phyloP scores from a whole-genome alignment of 1,140 invertebrate species.

The Papilio xuthus region DNA sequence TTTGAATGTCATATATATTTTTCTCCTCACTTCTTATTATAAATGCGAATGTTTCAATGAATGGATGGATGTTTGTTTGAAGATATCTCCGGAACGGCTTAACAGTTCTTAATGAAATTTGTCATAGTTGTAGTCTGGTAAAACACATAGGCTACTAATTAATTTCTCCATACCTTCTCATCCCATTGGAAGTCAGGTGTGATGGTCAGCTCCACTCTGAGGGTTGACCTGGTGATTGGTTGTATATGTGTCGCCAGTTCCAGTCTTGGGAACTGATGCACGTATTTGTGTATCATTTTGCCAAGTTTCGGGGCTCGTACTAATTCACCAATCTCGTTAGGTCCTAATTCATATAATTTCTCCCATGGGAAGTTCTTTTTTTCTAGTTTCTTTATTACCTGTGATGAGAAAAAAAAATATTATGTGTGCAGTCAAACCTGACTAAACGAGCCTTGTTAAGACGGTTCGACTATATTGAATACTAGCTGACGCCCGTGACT shows the following conservation, averaged over 20 bases:
- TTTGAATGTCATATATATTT: no score
- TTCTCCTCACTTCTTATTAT: no score
- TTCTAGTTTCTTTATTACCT: slow-evolving; percentile 97
- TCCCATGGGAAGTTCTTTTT: slow-evolving; percentile 99
- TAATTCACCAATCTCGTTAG: slow-evolving; percentile 98
- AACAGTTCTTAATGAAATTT: no score
- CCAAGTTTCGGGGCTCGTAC: slow-evolving; percentile 98
- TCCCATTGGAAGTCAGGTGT: slow-evolving; percentile 99
- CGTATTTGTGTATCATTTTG: slow-evolving; percentile 98
- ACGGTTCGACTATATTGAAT: no score
- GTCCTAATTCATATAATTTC: slow-evolving; percentile 96
- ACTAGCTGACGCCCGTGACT: no score
- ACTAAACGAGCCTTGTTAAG: no score
- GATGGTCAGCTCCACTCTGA: slow-evolving; percentile 98
- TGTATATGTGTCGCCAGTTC: slow-evolving; percentile 98
- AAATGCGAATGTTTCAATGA: no score
- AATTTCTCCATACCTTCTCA: slow-evolving; percentile 85
- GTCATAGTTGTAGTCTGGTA: no score
- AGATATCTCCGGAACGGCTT: no score
- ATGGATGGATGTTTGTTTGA: no score
- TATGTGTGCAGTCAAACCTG: no score
- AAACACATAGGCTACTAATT: no score
- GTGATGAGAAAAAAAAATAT: slow-evolving; percentile 12
- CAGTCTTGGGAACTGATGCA: slow-evolving; percentile 98
- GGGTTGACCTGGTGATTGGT: slow-evolving; percentile 97